Evolutionary conservation across 2,888 invertebrate species (phyloP).

Genomic region (Trichacis sp.): DNA sequence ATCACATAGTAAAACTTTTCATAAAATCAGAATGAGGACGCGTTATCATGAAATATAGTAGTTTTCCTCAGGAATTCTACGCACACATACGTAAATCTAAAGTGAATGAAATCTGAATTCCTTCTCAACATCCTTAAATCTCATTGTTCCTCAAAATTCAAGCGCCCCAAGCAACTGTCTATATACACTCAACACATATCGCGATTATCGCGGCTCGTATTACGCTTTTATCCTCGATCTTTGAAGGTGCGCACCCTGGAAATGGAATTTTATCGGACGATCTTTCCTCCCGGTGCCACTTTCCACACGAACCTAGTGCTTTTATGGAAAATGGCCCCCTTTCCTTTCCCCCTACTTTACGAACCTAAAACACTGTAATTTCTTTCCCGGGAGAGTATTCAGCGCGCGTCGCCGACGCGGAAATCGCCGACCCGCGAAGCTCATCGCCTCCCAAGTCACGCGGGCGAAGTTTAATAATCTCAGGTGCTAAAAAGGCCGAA

Average conservation of each 20-base stretch:
- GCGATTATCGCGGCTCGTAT: constrained; percentile 4
- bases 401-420: background rate
- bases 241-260: constrained; percentile 2
- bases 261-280: constrained; percentile 8
- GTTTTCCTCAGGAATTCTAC: too few relatives aligned
- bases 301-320: constrained; percentile 3
- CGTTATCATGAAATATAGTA: too few relatives aligned
- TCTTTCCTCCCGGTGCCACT: constrained; percentile 6
- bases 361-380: background rate
- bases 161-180: too few relatives aligned
- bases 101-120: too few relatives aligned
- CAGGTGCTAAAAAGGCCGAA: constrained; percentile 22
- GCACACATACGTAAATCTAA: too few relatives aligned
- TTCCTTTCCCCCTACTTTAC: background rate
- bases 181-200: background rate
- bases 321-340: constrained; percentile 2
- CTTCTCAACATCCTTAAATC: too few relatives aligned
- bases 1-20: too few relatives aligned
- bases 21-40: too few relatives aligned
- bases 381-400: background rate
- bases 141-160: too few relatives aligned
- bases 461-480: constrained; percentile 25
- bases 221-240: constrained; percentile 4
- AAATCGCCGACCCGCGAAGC: constrained; percentile 12
- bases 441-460: constrained; percentile 8